Percentiles rank a stretch among this genome's conserved stretches.
Evolutionary conservation across 2,888 invertebrate species (phyloP).

Genomic region (Meiosimyza decipiens): DNA sequence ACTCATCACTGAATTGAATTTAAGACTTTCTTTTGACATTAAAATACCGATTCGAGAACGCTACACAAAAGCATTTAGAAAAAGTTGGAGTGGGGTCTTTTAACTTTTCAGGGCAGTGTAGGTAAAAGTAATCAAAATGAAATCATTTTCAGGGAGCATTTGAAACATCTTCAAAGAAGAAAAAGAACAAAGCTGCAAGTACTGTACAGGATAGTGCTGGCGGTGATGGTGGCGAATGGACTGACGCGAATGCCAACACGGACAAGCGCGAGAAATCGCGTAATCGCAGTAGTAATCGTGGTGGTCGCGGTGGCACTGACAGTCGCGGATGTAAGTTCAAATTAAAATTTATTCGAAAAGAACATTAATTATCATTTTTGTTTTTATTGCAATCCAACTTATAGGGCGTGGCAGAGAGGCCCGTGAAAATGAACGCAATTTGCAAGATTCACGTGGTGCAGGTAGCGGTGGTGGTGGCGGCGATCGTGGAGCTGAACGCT

Average conservation of each 20-base stretch:
- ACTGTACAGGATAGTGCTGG: slow-evolving; percentile 69
- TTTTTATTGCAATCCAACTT: background rate
- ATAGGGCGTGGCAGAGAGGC: slow-evolving; percentile 72
- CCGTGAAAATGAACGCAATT: slow-evolving; percentile 74
- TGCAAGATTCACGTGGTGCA: slow-evolving; percentile 64
- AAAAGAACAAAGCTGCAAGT: slow-evolving; percentile 80
- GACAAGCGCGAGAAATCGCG: slow-evolving; percentile 66
- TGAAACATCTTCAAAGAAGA: slow-evolving; percentile 88
- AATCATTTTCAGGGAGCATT: slow-evolving; percentile 76
- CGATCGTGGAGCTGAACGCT: slow-evolving; percentile 46
- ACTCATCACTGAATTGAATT: no score
- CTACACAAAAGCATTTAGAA: no score
- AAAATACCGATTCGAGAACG: no score
- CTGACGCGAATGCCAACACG: slow-evolving; percentile 62
- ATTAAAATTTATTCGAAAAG: background rate
- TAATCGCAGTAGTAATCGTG: slow-evolving; percentile 65
- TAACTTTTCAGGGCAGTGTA: no score
- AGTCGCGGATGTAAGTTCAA: slow-evolving; percentile 69
- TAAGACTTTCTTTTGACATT: no score
- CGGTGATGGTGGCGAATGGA: slow-evolving; percentile 67
- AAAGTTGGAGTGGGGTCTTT: no score
- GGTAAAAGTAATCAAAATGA: background rate
- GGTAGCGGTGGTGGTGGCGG: slow-evolving; percentile 49
- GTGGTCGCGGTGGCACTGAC: slow-evolving; percentile 67
- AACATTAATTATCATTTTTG: background rate